Base-by-base conservation (phyloP, 2,888 invertebrate genomes). In the Stenoptilia bipunctidactyla region DNA sequence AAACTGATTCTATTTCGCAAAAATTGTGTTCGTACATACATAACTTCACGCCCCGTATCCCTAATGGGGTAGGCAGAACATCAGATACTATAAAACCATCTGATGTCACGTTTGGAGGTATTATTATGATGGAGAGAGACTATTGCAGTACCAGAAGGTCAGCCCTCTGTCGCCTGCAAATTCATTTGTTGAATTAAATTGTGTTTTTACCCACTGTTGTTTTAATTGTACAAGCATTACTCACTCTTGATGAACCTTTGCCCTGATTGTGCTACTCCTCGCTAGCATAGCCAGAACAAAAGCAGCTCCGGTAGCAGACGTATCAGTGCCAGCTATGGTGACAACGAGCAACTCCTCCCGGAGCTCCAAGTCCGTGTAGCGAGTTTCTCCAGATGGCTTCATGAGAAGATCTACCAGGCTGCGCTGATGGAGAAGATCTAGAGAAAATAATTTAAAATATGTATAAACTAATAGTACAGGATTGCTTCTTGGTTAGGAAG, bases 391-490 rank as follows among this genome's bases (percentile, higher is more conserved):
- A 2, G 58, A 52, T 0, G 50, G 45, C 9, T 61, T 52, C 13
- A 68, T 59, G 15, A 68, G 48, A 15, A 61, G 46, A 2, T 69
- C 66, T 1, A 70, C 40, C 34, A 72, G 62, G 0, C 58, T 46
- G 36, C 53, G 58, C 47, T 40, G 25, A 41, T 45, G 6, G 42
- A 39, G n/a, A n/a, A n/a, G n/a, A n/a, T n/a, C n/a, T n/a, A n/a
- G n/a, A n/a, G n/a, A n/a, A n/a, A n/a, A n/a, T 3, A 45, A 13
- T 34, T 44, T 10, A 4, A 25, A 38, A 13, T 45, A 55, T 52
- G 42, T 15, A 48, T n/a, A n/a, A n/a, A n/a, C n/a, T n/a, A 48
- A 34, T 27, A 15, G 36, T 13, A 40, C 6, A 12, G 25, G 40
- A 37, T 46, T 46, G 44, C 43, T 46, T 47, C 38, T 15, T 43